These are phyloP conservation scores for Seriola dumerili DNA, from an alignment of 2,113 vertebrate species.

Conservation along the genomic window DNA sequence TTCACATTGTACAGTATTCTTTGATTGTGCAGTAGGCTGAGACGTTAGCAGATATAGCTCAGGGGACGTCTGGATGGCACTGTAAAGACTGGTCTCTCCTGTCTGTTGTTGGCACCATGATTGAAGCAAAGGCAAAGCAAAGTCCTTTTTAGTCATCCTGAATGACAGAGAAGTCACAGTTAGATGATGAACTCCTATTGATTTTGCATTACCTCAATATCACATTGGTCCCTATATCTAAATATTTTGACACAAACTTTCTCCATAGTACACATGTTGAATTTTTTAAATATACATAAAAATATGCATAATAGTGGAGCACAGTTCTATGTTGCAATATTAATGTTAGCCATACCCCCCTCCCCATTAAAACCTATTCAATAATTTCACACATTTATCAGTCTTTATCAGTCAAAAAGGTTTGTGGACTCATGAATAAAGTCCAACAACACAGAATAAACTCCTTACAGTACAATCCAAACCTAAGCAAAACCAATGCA, in stretches of 20 bases:
- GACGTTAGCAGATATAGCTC: conserved; percentile 27
- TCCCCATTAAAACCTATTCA: background rate
- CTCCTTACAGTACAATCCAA: too few species aligned
- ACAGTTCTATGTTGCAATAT: too few species aligned
- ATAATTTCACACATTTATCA: background rate
- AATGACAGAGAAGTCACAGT: conserved; percentile 39
- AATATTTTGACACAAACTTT: background rate
- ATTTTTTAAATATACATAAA: too few species aligned
- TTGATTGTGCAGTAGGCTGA: conserved; percentile 35
- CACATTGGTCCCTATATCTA: background rate
- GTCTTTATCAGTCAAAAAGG: too few species aligned
- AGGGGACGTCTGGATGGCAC: conserved; percentile 26
- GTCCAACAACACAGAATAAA: too few species aligned
- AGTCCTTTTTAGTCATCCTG: conserved; percentile 81
- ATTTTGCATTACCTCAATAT: background rate
- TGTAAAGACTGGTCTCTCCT: conserved; percentile 22
- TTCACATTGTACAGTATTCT: conserved; percentile 46
- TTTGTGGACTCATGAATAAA: too few species aligned
- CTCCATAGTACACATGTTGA: background rate
- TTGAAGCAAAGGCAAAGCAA: conserved; percentile 23
- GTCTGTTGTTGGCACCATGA: conserved; percentile 61
- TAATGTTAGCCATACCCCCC: background rate
- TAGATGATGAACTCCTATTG: background rate
- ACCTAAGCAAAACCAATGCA: too few species aligned
- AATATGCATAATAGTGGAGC: too few species aligned